Evolutionary conservation across 92 coral and sea anemone genomes (phyloP).

Genomic region (Zoanthus sansibaricus): DNA sequence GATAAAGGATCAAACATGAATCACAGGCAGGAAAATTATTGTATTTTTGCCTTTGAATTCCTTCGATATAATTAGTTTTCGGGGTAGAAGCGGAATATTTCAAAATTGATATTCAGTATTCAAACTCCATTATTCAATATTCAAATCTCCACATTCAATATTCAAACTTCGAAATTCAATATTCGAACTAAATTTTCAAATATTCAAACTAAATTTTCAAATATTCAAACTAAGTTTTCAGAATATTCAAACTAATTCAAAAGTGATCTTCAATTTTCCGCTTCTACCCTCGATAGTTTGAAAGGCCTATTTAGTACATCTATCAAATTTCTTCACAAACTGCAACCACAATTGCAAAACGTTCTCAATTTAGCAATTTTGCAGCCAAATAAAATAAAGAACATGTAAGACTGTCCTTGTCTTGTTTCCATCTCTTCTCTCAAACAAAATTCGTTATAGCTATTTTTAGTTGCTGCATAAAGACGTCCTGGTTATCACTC

Average conservation of each 20-base stretch:
- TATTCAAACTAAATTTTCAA: too few relatives aligned
- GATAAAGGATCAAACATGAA: conserved; percentile 19
- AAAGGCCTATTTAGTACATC: conserved; percentile 5
- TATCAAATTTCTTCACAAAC: conserved; percentile 5
- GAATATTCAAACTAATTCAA: too few relatives aligned
- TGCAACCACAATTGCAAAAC: conserved; percentile 1
- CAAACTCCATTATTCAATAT: too few relatives aligned
- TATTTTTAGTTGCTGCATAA: conserved; percentile 22
- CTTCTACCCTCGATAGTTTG: neutral
- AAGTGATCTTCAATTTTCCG: too few relatives aligned
- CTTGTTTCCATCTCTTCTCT: conserved; percentile 3
- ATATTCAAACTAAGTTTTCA: too few relatives aligned
- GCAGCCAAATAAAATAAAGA: conserved; percentile 4
- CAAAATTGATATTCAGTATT: too few relatives aligned
- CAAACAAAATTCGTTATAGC: conserved; percentile 13
- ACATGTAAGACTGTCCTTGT: neutral
- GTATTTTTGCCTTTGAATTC: conserved; percentile 6
- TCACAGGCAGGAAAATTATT: neutral
- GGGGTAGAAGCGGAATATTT: too few relatives aligned
- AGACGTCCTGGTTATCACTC: conserved; percentile 18
- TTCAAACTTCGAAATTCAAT: too few relatives aligned
- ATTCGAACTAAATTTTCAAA: too few relatives aligned
- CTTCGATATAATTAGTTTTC: neutral
- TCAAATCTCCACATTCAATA: too few relatives aligned
- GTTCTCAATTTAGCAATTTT: neutral